These are phyloP conservation scores for Darevskia nairensis DNA, from an alignment of 2,797 vertebrate species.

Conservation along the genomic window DNA sequence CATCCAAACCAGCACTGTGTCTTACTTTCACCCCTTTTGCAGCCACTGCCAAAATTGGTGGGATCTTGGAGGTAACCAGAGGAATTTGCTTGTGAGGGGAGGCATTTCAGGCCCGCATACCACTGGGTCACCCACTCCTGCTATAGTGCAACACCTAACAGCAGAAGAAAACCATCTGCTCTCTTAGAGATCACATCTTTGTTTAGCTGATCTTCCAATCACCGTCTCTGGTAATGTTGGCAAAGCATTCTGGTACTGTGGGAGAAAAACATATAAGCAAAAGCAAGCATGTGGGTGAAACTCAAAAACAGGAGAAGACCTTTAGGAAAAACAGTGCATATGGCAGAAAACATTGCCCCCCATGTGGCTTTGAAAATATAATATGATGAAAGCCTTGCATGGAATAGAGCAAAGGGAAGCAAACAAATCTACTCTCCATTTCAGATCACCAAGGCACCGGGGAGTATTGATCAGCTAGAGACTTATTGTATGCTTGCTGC, in stretches of 20 bases:
- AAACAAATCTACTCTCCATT: conserved; percentile 10
- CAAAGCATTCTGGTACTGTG: not conserved
- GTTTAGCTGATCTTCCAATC: not conserved
- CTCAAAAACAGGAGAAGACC: not conserved
- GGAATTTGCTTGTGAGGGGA: no score
- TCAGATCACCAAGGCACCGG: not conserved
- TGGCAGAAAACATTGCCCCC: not conserved
- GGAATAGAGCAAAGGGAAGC: conserved; percentile 4
- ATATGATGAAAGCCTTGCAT: not conserved
- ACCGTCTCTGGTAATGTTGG: not conserved
- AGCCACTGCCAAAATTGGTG: no score
- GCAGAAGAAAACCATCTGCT: not conserved
- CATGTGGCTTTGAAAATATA: not conserved
- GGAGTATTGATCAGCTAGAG: conserved; percentile 14
- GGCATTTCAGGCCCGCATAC: no score
- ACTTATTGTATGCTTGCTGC: conserved; percentile 23
- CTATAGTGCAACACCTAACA: not conserved
- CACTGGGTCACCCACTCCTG: no score
- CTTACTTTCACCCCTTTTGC: no score
- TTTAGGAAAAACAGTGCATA: not conserved
- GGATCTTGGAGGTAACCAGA: no score
- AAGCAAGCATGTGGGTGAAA: not conserved
- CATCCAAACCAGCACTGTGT: no score
- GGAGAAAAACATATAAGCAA: not conserved
- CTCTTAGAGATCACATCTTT: not conserved